A percentile compares a stretch with the other conserved stretches of the same genome.
Conservation (phyloP, 2,888 invertebrate species). For the Chloromyia formosa region DNA sequence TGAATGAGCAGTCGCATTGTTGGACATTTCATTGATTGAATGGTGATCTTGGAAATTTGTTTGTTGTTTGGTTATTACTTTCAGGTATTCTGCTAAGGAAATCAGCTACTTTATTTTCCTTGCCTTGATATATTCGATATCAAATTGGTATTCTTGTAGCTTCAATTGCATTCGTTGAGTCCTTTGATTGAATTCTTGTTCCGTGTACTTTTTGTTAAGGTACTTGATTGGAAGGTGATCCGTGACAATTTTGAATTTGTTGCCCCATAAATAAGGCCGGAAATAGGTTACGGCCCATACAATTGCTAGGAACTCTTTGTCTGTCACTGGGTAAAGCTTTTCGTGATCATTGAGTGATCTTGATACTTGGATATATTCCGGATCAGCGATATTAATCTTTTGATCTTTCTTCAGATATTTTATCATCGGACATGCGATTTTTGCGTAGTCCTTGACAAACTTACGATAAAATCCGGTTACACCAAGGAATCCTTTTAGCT, state of each 20-base stretch:
- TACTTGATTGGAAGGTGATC: slow-evolving; percentile 21
- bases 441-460: too few relatives aligned
- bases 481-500: slow-evolving; percentile 6
- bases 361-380: slow-evolving; percentile 20
- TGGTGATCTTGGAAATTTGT: neutral
- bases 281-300: slow-evolving; percentile 25
- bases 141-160: neutral
- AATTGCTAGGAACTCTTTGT: slow-evolving; percentile 19
- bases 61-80: neutral
- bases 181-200: slow-evolving; percentile 22
- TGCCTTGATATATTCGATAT: slow-evolving; percentile 31
- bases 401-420: slow-evolving; percentile 27
- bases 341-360: slow-evolving; percentile 17
- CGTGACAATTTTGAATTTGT: slow-evolving; percentile 17
- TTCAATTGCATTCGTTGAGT: slow-evolving; percentile 9
- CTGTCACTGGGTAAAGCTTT: slow-evolving; percentile 16
- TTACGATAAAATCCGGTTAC: slow-evolving; percentile 1
- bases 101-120: neutral
- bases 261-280: slow-evolving; percentile 16
- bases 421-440: slow-evolving; percentile 24
- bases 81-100: neutral
- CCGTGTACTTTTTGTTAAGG: slow-evolving; percentile 1
- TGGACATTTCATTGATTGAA: neutral
- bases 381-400: slow-evolving; percentile 9
- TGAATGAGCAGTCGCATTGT: slow-evolving; percentile 42